Conservation (phyloP, 2,888 invertebrate genomes). For the Eledona agricola region DNA sequence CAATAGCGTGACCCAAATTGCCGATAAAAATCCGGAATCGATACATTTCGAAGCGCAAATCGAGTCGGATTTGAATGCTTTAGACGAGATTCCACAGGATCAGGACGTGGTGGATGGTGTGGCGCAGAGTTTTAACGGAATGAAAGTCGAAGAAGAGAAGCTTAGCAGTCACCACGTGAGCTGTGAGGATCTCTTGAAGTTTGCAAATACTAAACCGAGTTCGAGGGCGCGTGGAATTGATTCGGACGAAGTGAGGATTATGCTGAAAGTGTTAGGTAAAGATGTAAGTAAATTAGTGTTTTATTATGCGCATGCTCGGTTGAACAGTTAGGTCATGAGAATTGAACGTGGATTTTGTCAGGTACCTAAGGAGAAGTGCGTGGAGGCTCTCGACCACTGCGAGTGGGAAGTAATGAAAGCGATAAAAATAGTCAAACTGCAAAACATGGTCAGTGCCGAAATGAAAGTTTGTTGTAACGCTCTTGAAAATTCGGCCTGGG, state of each 20-base stretch:
- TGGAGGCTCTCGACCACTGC: slow-evolving; percentile 81
- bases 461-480: slow-evolving; percentile 64
- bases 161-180: slow-evolving; percentile 80
- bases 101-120: slow-evolving; percentile 52
- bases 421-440: slow-evolving; percentile 81
- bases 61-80: slow-evolving; percentile 69
- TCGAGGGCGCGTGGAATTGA: slow-evolving; percentile 85
- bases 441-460: slow-evolving; percentile 61
- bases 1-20: slow-evolving; percentile 50
- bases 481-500: slow-evolving; percentile 71
- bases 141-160: slow-evolving; percentile 45
- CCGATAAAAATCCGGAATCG: slow-evolving; percentile 60
- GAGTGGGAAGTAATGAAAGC: slow-evolving; percentile 91
- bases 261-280: slow-evolving; percentile 85
- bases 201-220: slow-evolving; percentile 84
- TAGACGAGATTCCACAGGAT: slow-evolving; percentile 66
- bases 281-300: slow-evolving; percentile 66
- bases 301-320: not conserved
- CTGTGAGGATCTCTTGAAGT: slow-evolving; percentile 90
- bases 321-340: not conserved
- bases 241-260: slow-evolving; percentile 91
- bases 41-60: slow-evolving; percentile 70
- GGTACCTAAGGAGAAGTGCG: slow-evolving; percentile 79
- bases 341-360: slow-evolving; percentile 50
- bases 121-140: slow-evolving; percentile 31